Evolutionary conservation across 2,797 vertebrate species (phyloP), one percentile per base, ranked within the genome.

Genomic region (Xiphorhynchus erythropygius): DNA sequence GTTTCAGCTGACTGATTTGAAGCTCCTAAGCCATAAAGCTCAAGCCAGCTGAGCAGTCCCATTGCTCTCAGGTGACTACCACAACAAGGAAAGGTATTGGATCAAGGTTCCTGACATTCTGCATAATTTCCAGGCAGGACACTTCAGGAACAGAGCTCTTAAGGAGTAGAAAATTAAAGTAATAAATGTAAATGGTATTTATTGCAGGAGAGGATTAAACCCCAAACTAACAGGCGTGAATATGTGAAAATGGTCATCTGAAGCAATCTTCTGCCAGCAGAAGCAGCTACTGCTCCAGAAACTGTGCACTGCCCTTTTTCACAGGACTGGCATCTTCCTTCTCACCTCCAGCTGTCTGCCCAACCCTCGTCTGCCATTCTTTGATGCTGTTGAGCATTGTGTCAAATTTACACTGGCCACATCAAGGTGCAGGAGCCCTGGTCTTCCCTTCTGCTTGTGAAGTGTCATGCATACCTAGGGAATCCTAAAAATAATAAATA

Each of bases 401-500:
- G 49, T 70, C 33, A 50, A 42, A 85, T 71, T 67, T 78, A 42
- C 33, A 62, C 10, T 18, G 35, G 56, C 13, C 57, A 78, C 12
- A 75, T 37, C 16, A 41, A 68, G 50, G 62, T 4, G 3, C 59
- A 81, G 60, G 77, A 89, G 49, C n/a, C 67, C 56, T 37, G 46
- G 46, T 79, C 79, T 63, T 69, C 70, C 56, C 64, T 91, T 62
- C 87, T 81, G 62, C 65, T 80, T 71, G 47, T 63, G 67, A 90
- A 89, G 74, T 49, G 53, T 65, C 69, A 39, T 53, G 60, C 42
- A 69, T 41, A 87, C 42, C 86, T 90, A 87, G 73, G 80, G 77
- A 93, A 82, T 35, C 84, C 63, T 92, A 93, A 90, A 89, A 95
- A 93, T 93, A 84, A 94, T 85, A 92, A 87, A 91, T 42, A 94